These are phyloP conservation scores for Drosophila siamana DNA, from an alignment of 2,888 invertebrate genomes.

Conservation along the genomic window DNA sequence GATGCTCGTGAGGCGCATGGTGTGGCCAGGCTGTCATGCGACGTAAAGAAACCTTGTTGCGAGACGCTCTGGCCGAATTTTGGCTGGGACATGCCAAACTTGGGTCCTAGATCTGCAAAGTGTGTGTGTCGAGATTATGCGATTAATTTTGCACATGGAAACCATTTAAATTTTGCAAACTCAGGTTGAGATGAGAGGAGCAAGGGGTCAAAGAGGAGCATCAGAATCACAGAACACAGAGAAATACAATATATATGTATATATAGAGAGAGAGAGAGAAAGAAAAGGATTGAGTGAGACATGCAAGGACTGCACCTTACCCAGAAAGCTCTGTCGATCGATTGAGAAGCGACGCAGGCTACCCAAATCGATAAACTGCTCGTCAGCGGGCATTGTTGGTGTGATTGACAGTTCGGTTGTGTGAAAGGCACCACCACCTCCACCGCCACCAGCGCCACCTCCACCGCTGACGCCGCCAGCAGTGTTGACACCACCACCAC, in stretches of 20 bases:
- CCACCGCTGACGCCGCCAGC: conserved; percentile 22
- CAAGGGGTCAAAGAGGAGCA: conserved; percentile 2
- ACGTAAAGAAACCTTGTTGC: conserved; percentile 89
- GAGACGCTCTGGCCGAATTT: conserved; percentile 86
- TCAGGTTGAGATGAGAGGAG: neutral
- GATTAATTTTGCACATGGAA: neutral
- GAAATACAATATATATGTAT: no score
- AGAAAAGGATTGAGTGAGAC: neutral
- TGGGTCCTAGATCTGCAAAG: conserved; percentile 90
- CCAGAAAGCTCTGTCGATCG: conserved; percentile 85
- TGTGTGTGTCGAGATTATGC: neutral
- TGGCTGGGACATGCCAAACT: conserved; percentile 90
- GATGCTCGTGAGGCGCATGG: conserved; percentile 88
- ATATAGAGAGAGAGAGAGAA: neutral
- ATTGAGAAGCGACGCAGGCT: conserved; percentile 84
- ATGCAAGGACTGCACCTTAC: conserved; percentile 71
- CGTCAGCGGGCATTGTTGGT: conserved; percentile 83
- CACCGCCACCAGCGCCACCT: conserved; percentile 23
- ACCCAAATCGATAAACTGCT: conserved; percentile 84
- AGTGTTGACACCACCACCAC: conserved; percentile 18
- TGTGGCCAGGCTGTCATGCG: conserved; percentile 91
- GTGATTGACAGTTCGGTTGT: conserved; percentile 84
- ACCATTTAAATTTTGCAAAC: no score
- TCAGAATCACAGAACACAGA: no score
- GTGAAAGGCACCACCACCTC: conserved; percentile 73